phyloP scores from a whole-genome alignment of 2,113 vertebrate species.

The Orycteropus afer region DNA sequence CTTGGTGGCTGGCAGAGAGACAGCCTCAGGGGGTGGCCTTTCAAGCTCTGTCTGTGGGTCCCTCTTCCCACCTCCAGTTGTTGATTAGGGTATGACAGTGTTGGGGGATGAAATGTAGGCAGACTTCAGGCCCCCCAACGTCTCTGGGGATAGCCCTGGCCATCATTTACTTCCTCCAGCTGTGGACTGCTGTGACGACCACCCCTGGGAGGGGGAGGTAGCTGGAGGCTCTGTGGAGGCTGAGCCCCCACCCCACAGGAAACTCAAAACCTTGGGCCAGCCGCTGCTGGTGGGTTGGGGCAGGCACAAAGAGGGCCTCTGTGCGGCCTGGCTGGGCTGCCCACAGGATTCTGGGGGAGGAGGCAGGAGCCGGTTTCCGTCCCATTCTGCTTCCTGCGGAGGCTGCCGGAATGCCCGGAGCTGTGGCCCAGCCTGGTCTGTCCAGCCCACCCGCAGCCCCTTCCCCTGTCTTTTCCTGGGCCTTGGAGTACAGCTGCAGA shows the following conservation, averaged over 20 bases:
- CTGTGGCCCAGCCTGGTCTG: conserved; percentile 64
- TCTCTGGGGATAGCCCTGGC: conserved; percentile 54
- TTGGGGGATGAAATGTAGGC: conserved; percentile 11
- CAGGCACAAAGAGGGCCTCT: conserved; percentile 82
- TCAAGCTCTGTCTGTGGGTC: neutral
- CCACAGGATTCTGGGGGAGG: conserved; percentile 84
- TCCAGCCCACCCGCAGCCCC: conserved; percentile 72
- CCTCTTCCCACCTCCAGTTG: neutral
- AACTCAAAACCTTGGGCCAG: conserved; percentile 82
- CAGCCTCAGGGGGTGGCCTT: neutral
- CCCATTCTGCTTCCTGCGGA: conserved; percentile 81
- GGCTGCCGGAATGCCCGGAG: conserved; percentile 81
- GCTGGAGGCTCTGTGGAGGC: conserved; percentile 64
- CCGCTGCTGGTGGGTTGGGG: conserved; percentile 75
- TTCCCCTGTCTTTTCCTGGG: conserved; percentile 68
- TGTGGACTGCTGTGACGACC: conserved; percentile 70
- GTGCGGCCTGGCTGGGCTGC: conserved; percentile 76
- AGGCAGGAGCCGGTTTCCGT: conserved; percentile 79
- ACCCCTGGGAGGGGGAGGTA: conserved; percentile 59
- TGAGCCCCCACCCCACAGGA: conserved; percentile 72
- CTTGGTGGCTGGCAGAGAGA: neutral
- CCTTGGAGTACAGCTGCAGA: conserved; percentile 39
- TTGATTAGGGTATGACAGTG: neutral
- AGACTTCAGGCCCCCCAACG: neutral
- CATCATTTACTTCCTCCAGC: conserved; percentile 68